phyloP scores from a whole-genome alignment of 1,140 invertebrate genomes.

The Eupeodes corollae region DNA sequence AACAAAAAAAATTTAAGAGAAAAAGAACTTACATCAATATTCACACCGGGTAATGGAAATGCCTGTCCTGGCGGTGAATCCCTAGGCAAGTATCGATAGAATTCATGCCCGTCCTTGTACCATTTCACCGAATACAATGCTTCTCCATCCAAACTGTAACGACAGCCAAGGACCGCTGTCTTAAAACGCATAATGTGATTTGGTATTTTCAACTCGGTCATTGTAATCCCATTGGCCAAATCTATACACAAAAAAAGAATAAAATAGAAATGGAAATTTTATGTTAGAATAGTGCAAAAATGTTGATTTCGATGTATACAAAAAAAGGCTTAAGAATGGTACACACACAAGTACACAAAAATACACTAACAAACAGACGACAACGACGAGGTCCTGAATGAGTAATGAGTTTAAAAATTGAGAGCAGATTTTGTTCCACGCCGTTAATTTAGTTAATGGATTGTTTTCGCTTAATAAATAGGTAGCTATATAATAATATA shows the following conservation, averaged over 20 bases:
- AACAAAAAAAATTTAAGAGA: conserved; percentile 5
- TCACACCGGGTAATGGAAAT: conserved; percentile 61
- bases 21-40: conserved; percentile 62
- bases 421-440: no score
- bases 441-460: no score
- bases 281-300: not conserved
- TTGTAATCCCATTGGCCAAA: conserved; percentile 44
- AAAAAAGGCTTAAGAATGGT: conserved; percentile 6
- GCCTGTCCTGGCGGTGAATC: conserved; percentile 60
- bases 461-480: no score
- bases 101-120: conserved; percentile 81
- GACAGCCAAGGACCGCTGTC: conserved; percentile 58
- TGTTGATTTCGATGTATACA: not conserved
- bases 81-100: conserved; percentile 68
- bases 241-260: conserved; percentile 25
- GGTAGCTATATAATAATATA: no score
- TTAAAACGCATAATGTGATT: conserved; percentile 55
- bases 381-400: not conserved
- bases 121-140: conserved; percentile 74
- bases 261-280: not conserved
- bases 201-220: conserved; percentile 56
- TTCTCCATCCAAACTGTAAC: conserved; percentile 67
- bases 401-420: not conserved
- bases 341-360: conserved; percentile 5
- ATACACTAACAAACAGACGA: conserved; percentile 6